These are phyloP conservation scores for Parapsyche elsis DNA, from an alignment of 1,140 invertebrate genomes.

Conservation along the genomic window DNA sequence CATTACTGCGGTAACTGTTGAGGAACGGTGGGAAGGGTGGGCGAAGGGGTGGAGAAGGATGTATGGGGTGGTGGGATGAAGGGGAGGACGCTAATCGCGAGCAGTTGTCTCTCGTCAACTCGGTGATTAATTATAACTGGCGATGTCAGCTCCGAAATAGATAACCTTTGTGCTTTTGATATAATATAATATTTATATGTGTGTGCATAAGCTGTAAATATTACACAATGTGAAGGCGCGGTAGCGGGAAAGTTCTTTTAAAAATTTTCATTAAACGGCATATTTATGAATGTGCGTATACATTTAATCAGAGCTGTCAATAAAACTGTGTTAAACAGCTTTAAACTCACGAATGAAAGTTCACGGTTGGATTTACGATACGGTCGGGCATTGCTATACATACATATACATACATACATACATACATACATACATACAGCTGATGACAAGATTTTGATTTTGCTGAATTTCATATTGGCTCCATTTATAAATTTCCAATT, in stretches of 20 bases:
- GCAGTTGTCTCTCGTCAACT: conserved; percentile 52
- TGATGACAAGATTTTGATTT: background rate
- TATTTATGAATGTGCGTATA: too few relatives aligned
- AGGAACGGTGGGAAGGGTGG: background rate
- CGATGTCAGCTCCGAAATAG: conserved; percentile 39
- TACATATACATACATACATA: background rate
- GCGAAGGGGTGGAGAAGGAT: background rate
- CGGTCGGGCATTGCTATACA: background rate
- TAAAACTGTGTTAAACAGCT: too few relatives aligned
- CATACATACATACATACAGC: background rate
- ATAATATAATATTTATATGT: background rate
- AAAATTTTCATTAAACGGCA: too few relatives aligned
- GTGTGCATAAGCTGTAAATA: too few relatives aligned
- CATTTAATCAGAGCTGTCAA: too few relatives aligned
- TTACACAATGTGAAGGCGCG: too few relatives aligned
- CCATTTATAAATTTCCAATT: too few relatives aligned
- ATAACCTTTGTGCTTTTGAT: conserved; percentile 34
- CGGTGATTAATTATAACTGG: conserved; percentile 52
- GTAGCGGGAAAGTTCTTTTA: too few relatives aligned
- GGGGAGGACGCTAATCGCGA: conserved; percentile 45
- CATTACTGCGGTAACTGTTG: background rate
- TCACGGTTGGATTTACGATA: too few relatives aligned
- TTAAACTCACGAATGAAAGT: too few relatives aligned
- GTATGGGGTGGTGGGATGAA: background rate
- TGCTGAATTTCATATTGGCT: too few relatives aligned